These are phyloP conservation scores for Campoplex capitator DNA, from an alignment of 2,888 invertebrate species.

Conservation along the genomic window DNA sequence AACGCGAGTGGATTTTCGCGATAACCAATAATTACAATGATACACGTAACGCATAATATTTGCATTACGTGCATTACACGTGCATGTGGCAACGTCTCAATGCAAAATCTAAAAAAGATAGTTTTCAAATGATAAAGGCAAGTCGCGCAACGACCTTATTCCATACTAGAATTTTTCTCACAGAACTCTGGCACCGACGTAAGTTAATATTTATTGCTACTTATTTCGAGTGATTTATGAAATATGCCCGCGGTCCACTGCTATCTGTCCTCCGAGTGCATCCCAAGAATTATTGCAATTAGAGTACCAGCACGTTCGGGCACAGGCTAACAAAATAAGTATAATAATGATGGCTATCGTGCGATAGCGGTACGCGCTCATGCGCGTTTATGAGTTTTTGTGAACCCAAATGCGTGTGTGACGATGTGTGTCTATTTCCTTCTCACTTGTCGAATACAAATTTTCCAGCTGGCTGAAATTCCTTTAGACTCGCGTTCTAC, in stretches of 20 bases:
- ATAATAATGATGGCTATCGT: constrained; percentile 27
- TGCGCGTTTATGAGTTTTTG: neutral
- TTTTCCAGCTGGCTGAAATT: constrained; percentile 12
- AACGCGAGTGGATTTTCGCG: too few relatives aligned
- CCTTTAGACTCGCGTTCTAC: neutral
- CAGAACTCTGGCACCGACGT: constrained; percentile 55
- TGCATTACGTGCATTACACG: too few relatives aligned
- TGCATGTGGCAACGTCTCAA: too few relatives aligned
- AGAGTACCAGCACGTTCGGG: constrained; percentile 59
- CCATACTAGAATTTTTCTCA: constrained; percentile 7
- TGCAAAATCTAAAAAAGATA: too few relatives aligned
- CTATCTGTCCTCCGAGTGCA: constrained; percentile 63
- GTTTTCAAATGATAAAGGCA: too few relatives aligned
- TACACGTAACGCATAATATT: too few relatives aligned
- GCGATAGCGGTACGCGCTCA: constrained; percentile 17
- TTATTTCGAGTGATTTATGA: constrained; percentile 69
- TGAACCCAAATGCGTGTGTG: neutral
- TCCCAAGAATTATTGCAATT: constrained; percentile 72
- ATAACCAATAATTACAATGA: too few relatives aligned
- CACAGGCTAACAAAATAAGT: constrained; percentile 20
- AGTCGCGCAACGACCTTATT: too few relatives aligned
- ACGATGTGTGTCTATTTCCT: neutral
- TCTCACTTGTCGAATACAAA: neutral
- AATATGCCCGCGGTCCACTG: constrained; percentile 53
- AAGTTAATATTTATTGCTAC: constrained; percentile 72